Conservation (phyloP, 1,140 invertebrate genomes). For the Medauroidea extradentata region DNA sequence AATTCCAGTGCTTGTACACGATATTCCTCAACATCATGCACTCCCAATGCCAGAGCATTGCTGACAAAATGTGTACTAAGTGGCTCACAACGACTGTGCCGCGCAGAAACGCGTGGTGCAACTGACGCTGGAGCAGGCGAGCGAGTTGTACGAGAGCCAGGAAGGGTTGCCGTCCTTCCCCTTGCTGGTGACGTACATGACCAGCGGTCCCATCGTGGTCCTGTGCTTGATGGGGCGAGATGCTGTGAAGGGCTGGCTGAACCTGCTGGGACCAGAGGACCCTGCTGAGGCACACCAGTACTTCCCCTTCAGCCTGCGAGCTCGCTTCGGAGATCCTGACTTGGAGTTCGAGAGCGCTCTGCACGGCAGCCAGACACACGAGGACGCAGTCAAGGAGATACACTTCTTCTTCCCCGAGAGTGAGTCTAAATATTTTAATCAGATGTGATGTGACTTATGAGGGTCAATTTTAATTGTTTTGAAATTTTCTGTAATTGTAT, state of each 20-base stretch:
- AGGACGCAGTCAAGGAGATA: constrained; percentile 75
- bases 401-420: constrained; percentile 82
- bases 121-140: constrained; percentile 73
- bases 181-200: constrained; percentile 69
- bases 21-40: too few species aligned
- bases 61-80: too few species aligned
- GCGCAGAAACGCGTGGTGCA: constrained; percentile 58
- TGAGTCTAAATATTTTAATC: too few species aligned
- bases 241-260: constrained; percentile 66
- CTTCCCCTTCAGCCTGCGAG: constrained; percentile 66
- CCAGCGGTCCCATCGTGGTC: constrained; percentile 65
- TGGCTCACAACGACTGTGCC: too few species aligned
- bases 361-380: constrained; percentile 72
- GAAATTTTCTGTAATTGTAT: too few species aligned
- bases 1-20: too few species aligned
- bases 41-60: too few species aligned
- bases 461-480: too few species aligned
- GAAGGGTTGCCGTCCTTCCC: constrained; percentile 67
- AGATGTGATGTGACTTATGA: too few species aligned
- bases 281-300: constrained; percentile 59
- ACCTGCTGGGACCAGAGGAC: constrained; percentile 61
- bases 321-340: constrained; percentile 59
- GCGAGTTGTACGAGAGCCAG: constrained; percentile 72
- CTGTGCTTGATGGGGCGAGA: constrained; percentile 60
- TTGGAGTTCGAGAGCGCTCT: constrained; percentile 67